Percentiles rank a stretch among this genome's conserved stretches.
These are phyloP conservation scores for Chrysopilus asiliformis DNA, from an alignment of 2,888 invertebrate genomes.

Conservation along the genomic window DNA sequence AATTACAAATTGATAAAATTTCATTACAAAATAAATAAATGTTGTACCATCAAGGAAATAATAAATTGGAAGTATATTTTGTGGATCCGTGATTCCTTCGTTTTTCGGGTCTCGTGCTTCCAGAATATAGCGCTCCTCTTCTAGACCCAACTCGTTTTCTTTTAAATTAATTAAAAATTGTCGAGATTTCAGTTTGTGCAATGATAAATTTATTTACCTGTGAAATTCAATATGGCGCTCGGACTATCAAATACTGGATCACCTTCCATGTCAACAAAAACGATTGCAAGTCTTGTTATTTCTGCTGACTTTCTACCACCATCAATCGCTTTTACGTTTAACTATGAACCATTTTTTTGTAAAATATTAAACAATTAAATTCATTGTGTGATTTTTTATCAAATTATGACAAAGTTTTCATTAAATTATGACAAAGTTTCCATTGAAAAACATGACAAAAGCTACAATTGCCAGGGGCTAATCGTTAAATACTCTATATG, in stretches of 20 bases:
- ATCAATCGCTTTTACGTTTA: slow-evolving; percentile 39
- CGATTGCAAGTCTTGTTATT: slow-evolving; percentile 27
- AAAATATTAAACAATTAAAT: slow-evolving; percentile 2
- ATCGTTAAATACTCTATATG: too few relatives aligned
- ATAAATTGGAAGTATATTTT: slow-evolving; percentile 35
- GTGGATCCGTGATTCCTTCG: slow-evolving; percentile 26
- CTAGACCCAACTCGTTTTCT: slow-evolving; percentile 37
- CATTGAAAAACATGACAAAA: too few relatives aligned
- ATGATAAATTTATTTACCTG: slow-evolving; percentile 15
- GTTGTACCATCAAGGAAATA: slow-evolving; percentile 38
- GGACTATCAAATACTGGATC: slow-evolving; percentile 34
- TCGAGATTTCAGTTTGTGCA: neutral
- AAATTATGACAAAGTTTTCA: too few relatives aligned
- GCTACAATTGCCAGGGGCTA: too few relatives aligned
- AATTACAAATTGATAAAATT: too few relatives aligned
- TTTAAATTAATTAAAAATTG: slow-evolving; percentile 2
- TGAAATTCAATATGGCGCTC: slow-evolving; percentile 18
- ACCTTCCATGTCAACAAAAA: slow-evolving; percentile 39
- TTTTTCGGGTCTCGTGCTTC: slow-evolving; percentile 39
- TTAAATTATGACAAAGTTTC: too few relatives aligned
- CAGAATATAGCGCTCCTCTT: slow-evolving; percentile 32
- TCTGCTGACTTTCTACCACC: slow-evolving; percentile 25
- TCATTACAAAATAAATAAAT: neutral
- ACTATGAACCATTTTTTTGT: too few relatives aligned
- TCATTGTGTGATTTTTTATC: neutral